These are phyloP conservation scores for Propithecus perrieri DNA, from an alignment of 2,797 vertebrate species.

Conservation along the genomic window DNA sequence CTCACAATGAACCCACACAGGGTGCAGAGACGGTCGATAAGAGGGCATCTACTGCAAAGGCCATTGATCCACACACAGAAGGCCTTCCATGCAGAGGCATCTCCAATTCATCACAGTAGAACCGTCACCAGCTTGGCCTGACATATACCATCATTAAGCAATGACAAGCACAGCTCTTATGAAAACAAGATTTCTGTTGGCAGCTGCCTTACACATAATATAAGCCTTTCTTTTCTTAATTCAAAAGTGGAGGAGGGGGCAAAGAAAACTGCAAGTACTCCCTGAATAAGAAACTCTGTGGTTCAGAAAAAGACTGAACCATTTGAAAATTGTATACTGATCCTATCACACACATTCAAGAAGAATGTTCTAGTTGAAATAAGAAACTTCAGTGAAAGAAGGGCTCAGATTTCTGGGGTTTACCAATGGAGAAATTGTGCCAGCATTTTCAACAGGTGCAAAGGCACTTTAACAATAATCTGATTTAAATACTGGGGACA, in stretches of 20 bases:
- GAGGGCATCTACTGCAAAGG: not conserved
- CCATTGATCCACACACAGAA: not conserved
- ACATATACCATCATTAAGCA: not conserved
- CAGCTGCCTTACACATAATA: conserved; percentile 71
- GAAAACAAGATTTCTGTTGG: conserved; percentile 56
- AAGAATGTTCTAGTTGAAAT: conserved; percentile 49
- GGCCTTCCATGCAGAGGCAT: not conserved
- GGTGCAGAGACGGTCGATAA: not conserved
- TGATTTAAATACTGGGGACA: not conserved
- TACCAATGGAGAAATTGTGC: not conserved
- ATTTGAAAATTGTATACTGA: conserved; percentile 26
- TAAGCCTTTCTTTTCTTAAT: conserved; percentile 59
- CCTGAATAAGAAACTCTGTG: conserved; percentile 45
- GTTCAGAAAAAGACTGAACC: not conserved
- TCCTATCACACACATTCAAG: not conserved
- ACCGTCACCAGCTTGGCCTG: not conserved
- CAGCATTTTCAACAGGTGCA: conserved; percentile 67
- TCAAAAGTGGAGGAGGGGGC: not conserved
- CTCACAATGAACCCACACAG: not conserved
- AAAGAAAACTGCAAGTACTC: not conserved
- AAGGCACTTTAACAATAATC: not conserved
- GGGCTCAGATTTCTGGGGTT: conserved; percentile 52
- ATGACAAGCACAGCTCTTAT: conserved; percentile 21
- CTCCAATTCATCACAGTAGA: not conserved
- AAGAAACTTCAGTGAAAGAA: conserved; percentile 36